Percentiles rank a stretch among this genome's conserved stretches.
These are phyloP conservation scores for Acanthornis magna DNA, from an alignment of 2,797 vertebrate genomes.

Conservation along the genomic window DNA sequence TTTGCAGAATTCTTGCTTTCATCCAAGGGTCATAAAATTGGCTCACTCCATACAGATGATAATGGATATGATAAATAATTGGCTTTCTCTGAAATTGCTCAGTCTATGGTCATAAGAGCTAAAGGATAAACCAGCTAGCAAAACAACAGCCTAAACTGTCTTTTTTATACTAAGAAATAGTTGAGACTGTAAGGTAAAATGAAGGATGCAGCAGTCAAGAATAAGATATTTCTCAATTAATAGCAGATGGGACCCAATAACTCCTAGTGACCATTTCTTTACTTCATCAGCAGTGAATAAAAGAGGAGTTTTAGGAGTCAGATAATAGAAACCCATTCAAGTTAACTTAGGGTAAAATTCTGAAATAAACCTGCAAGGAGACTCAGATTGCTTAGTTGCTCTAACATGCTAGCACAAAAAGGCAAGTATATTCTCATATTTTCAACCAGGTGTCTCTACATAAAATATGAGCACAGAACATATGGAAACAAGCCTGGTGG, in stretches of 20 bases:
- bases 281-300: background rate
- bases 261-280: background rate
- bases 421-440: background rate
- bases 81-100: background rate
- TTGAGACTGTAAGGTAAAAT: background rate
- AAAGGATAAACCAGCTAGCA: background rate
- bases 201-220: background rate
- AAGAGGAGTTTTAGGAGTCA: background rate
- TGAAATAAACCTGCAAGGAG: background rate
- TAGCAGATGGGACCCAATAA: background rate
- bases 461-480: background rate
- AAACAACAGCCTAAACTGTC: background rate
- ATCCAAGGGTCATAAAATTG: background rate
- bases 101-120: background rate
- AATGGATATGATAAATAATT: background rate
- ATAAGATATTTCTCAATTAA: background rate
- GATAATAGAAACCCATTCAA: background rate
- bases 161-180: background rate
- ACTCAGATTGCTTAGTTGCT: background rate
- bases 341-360: background rate
- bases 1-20: background rate
- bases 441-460: background rate
- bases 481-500: background rate
- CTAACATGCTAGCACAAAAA: background rate
- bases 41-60: background rate